Evolutionary conservation across 2,797 vertebrate species (phyloP).

Genomic region (Muraenolepis orangiensis): DNA sequence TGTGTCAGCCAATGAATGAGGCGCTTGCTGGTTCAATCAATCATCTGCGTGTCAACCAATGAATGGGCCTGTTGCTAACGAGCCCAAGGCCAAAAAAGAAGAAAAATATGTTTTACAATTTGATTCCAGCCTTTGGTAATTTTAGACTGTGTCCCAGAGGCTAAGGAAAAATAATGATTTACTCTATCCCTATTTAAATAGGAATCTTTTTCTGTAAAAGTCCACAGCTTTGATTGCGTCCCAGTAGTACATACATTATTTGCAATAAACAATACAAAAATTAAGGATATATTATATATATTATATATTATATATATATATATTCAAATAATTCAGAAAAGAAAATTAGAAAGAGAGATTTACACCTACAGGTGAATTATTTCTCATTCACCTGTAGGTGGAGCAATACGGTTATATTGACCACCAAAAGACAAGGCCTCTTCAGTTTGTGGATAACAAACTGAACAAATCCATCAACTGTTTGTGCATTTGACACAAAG

Average conservation of each 20-base stretch:
- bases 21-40: slow-evolving; percentile 40
- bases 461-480: too few relatives aligned
- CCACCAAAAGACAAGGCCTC: slow-evolving; percentile 9
- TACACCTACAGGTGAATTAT: background rate
- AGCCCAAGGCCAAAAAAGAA: slow-evolving; percentile 7
- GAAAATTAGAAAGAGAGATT: background rate
- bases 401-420: slow-evolving; percentile 1
- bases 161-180: slow-evolving; percentile 6
- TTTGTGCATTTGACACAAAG: too few relatives aligned
- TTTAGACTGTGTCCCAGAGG: background rate
- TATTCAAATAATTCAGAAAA: background rate
- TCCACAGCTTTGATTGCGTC: too few relatives aligned
- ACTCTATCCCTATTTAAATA: background rate
- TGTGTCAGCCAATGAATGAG: slow-evolving; percentile 43
- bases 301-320: too few relatives aligned
- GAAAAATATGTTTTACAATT: slow-evolving; percentile 26
- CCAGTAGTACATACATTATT: too few relatives aligned
- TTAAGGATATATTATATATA: too few relatives aligned
- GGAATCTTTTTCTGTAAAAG: too few relatives aligned
- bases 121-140: slow-evolving; percentile 20
- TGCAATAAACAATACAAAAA: too few relatives aligned
- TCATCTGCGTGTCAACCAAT: slow-evolving; percentile 46
- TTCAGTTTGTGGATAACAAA: background rate
- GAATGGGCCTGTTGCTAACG: slow-evolving; percentile 21
- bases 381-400: slow-evolving; percentile 4